A percentile compares a stretch with the other conserved stretches of the same genome.
These are phyloP conservation scores for Sesamia nonagrioides DNA, from an alignment of 1,140 invertebrate species.

Conservation along the genomic window DNA sequence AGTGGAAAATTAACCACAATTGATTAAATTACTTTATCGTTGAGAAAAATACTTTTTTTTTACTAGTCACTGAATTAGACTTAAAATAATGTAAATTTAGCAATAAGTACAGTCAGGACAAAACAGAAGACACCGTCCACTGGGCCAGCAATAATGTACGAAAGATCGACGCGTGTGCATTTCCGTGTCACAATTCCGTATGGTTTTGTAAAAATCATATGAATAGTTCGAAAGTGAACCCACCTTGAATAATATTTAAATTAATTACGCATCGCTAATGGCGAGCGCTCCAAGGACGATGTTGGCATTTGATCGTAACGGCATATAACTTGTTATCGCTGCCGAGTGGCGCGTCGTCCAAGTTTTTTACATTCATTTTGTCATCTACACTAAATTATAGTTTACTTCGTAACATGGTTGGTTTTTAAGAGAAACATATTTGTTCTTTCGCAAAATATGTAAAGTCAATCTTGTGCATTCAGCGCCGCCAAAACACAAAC, in stretches of 20 bases:
- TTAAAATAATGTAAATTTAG: neutral
- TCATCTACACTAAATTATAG: slow-evolving; percentile 1
- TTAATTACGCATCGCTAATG: slow-evolving; percentile 72
- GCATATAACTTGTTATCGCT: slow-evolving; percentile 63
- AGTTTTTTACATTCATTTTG: slow-evolving; percentile 43
- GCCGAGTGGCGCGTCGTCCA: neutral
- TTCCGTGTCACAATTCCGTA: slow-evolving; percentile 69
- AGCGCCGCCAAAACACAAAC: no score
- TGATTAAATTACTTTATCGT: neutral
- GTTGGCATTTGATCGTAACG: slow-evolving; percentile 72
- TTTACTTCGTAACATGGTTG: neutral
- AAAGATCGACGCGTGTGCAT: neutral
- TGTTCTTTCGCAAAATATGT: slow-evolving; percentile 15
- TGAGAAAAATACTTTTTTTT: neutral
- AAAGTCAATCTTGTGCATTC: neutral
- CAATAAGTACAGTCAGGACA: neutral
- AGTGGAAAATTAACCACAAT: neutral
- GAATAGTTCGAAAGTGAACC: slow-evolving; percentile 69
- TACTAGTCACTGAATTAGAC: no score
- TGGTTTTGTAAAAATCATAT: slow-evolving; percentile 74
- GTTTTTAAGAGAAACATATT: slow-evolving; percentile 15
- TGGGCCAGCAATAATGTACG: neutral
- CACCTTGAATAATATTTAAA: slow-evolving; percentile 77
- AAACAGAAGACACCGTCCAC: neutral
- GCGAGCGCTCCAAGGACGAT: slow-evolving; percentile 75